Evolutionary conservation across 2,888 invertebrate genomes (phyloP).

Genomic region (Pandemis heparana): DNA sequence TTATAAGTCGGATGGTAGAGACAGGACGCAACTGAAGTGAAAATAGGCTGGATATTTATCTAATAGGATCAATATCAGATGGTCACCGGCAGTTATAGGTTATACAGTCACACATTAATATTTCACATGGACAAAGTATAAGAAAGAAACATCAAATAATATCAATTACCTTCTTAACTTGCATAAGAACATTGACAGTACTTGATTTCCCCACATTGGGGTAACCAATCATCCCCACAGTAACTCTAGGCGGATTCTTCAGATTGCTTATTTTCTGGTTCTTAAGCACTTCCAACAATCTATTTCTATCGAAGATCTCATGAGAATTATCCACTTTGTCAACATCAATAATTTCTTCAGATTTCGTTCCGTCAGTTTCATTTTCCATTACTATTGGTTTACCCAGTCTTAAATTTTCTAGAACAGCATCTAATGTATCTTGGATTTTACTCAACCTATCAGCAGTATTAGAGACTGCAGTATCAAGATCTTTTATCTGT

Average conservation of each 20-base stretch:
- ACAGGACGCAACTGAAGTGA: no score
- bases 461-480: slow-evolving; percentile 83
- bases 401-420: slow-evolving; percentile 72
- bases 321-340: slow-evolving; percentile 78
- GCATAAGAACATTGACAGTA: slow-evolving; percentile 97
- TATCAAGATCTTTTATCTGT: slow-evolving; percentile 81
- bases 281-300: slow-evolving; percentile 90
- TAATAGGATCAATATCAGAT: no score
- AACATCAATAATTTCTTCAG: slow-evolving; percentile 42
- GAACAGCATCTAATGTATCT: slow-evolving; percentile 74
- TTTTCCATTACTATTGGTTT: slow-evolving; percentile 64
- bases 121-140: not conserved
- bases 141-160: slow-evolving; percentile 54
- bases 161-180: slow-evolving; percentile 89
- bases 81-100: no score
- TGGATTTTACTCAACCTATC: slow-evolving; percentile 84
- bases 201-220: slow-evolving; percentile 99
- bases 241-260: slow-evolving; percentile 86
- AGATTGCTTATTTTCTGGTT: slow-evolving; percentile 74
- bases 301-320: slow-evolving; percentile 87
- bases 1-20: no score
- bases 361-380: slow-evolving; percentile 43
- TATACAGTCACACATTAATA: no score
- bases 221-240: slow-evolving; percentile 98
- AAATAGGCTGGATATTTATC: no score